Evolutionary conservation across 2,797 vertebrate genomes (phyloP), one percentile per base, ranked within the genome.

Genomic region (Darevskia nairensis): DNA sequence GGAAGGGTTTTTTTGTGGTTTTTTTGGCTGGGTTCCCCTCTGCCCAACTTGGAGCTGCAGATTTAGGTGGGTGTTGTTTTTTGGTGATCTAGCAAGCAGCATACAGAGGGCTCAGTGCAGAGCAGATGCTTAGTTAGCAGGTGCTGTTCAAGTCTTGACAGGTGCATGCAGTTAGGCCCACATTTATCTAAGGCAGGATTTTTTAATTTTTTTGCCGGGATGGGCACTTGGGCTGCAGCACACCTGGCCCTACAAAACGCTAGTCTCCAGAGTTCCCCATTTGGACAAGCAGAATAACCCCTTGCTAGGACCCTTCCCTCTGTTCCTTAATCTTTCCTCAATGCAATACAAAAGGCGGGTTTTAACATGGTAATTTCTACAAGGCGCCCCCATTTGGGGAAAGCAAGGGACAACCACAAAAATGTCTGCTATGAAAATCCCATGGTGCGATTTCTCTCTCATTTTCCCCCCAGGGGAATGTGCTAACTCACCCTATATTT

Each of bases 51-150:
- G 44, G 35, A 23, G 23, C 5, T n/a, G 4, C n/a, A 7, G 8
- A 21, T 35, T 6, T 17, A 21, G 61, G 21, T 64, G 61, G 61
- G 17, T 23, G 23, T 55, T 55, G 50, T 55, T 55, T 61, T 84
- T 55, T 72, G 87, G 66, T 84, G 76, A 64, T 32, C 76, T 84
- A 84, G 76, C 87, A 59, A 50, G 87, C 82, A 88, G 82, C 87
- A 79, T 64, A 72, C 29, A 10, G 4, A 84, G 87, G 82, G 75
- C 82, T 88, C 76, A 72, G 75, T 84, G 82, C 87, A n/a, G 76
- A 80, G 74, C 75, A 32, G 82, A 78, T 55, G 64, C 39, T 46
- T 13, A 1, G 29, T 64, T 1, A 46, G 71, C 29, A 76, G 55
- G 72, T n/a, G 32, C 44, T 10, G 25, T 21, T 80, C 82, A 80